Evolutionary conservation across 2,888 invertebrate species (phyloP).

Genomic region (Tiliacea citrago): DNA sequence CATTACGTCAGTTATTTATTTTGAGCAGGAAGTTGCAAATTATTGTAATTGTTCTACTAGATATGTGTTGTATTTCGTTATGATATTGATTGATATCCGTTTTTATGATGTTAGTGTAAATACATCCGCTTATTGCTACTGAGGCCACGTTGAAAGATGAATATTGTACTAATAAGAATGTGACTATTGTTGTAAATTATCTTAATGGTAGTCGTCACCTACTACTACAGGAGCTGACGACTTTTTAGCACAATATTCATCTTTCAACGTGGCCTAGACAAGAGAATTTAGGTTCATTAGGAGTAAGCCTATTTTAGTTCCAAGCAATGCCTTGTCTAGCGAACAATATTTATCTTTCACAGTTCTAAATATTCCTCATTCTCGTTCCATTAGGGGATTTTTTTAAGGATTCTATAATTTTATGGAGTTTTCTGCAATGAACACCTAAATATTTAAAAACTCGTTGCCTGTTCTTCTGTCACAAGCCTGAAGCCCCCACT

Average conservation of each 20-base stretch:
- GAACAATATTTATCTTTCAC: neutral
- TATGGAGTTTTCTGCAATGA: neutral
- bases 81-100: constrained; percentile 51
- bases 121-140: constrained; percentile 2
- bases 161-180: neutral
- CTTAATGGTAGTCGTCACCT: neutral
- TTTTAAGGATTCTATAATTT: neutral
- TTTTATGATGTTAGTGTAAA: constrained; percentile 23
- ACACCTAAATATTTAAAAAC: neutral
- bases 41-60: constrained; percentile 42
- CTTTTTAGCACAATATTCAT: too few species aligned
- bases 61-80: constrained; percentile 31
- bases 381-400: neutral
- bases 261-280: neutral
- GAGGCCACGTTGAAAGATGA: neutral
- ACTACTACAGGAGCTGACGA: too few species aligned
- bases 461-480: neutral
- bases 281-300: neutral
- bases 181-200: neutral
- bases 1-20: constrained; percentile 45
- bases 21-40: constrained; percentile 53
- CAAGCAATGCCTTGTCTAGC: neutral
- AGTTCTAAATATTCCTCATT: neutral
- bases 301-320: neutral
- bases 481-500: neutral